Evolutionary conservation across 2,113 vertebrate species (phyloP).

Genomic region (Genyomyrus donnyi): DNA sequence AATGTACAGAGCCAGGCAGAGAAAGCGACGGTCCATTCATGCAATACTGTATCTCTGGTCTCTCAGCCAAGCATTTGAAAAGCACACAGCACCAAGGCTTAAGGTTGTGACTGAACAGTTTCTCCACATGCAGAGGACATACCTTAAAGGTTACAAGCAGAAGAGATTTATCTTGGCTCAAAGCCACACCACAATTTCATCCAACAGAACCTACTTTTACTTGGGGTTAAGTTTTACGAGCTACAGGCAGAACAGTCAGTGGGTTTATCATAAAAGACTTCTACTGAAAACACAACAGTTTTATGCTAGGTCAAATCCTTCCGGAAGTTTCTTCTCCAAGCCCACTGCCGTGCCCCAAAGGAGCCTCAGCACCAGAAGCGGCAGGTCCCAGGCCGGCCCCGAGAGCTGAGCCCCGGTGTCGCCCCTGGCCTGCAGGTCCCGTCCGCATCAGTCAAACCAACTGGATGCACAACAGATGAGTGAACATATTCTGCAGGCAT

Average conservation of each 20-base stretch:
- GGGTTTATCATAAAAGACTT: conserved; percentile 12
- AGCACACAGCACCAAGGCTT: background rate
- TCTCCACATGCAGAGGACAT: background rate
- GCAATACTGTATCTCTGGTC: background rate
- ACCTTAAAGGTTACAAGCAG: background rate
- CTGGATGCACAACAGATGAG: conserved; percentile 21
- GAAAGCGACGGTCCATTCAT: background rate
- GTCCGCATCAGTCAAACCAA: conserved; percentile 21
- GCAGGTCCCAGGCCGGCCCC: background rate
- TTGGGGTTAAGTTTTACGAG: background rate
- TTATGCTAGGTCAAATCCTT: background rate
- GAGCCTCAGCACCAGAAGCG: no score
- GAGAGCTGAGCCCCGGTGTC: background rate
- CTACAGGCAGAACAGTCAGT: background rate
- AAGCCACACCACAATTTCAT: background rate
- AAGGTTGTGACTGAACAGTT: background rate
- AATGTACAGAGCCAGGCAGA: background rate
- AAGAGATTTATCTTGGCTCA: background rate
- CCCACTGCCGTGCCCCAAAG: background rate
- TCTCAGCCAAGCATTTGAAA: background rate
- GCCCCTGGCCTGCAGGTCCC: background rate
- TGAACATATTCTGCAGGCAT: conserved; percentile 31
- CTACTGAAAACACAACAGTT: background rate
- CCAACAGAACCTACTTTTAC: background rate
- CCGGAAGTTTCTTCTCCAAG: conserved; percentile 5